Base-by-base conservation (phyloP, 2,113 vertebrate species). In the Cololabis saira region DNA sequence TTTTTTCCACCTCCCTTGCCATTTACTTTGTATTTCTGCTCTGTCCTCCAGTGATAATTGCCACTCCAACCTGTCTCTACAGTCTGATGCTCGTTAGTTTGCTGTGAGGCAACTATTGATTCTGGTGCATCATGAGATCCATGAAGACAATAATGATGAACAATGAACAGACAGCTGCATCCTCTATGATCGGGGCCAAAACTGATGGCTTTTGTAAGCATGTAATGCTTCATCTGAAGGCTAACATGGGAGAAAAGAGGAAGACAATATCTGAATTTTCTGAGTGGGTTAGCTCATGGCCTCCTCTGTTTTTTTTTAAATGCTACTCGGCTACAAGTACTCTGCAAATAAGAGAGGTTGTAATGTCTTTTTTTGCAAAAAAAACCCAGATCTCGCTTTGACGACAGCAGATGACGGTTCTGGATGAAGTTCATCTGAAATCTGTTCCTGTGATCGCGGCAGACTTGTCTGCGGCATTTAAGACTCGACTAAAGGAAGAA, bases 91-190 rank as follows among this genome's bases (percentile, higher is more conserved):
- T 70, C 81, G 49, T 74, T 67, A 75, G 74, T 81, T 79, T 68
- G 80, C 88, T 90, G 56, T 17, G 41, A 91, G 85, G 83, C 82
- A 76, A 80, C 84, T 90, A 91, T 91, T 71, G 89, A 93, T 92
- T 82, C 21, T 47, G 65, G 60, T 45, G 78, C 81, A 76, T 89
- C 79, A 78, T 87, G 77, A 75, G 89, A 89, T 90, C 79, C 75
- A 90, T 89, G 75, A 87, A 80, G 84, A 91, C 87, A 91, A 88
- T 81, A 65, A 78, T 89, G 87, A 91, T 90, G 86, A 91, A 91
- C 69, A 91, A 91, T 73, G 81, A 90, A 80, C 78, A 72, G 82
- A 71, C 84, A 81, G 86, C 85, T 89, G 88, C 76, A 82, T 79
- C 80, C 76, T 78, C 84, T 84, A 84, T 68, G 74, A 80, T 81